These are phyloP conservation scores for Schizopygopsis malacanthus DNA, from an alignment of 2,797 vertebrate genomes.

Conservation along the genomic window DNA sequence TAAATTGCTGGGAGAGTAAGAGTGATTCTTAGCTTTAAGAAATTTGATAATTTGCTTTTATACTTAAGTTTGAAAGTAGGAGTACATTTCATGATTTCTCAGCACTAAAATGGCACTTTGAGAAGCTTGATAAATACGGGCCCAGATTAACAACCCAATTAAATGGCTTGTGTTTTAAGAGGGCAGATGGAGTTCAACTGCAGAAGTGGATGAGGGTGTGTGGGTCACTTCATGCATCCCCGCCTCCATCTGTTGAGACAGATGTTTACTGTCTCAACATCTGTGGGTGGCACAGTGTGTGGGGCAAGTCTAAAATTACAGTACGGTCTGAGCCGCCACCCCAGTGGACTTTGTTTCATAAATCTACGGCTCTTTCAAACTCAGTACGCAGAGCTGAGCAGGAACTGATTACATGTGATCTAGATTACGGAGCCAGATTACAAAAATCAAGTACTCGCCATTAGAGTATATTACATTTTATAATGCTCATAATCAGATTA, in stretches of 20 bases:
- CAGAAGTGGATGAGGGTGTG: not conserved
- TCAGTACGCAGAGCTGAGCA: not conserved
- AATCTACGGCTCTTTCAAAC: not conserved
- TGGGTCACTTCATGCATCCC: not conserved
- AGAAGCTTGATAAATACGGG: too few species aligned
- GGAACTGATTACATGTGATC: not conserved
- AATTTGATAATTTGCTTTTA: too few species aligned
- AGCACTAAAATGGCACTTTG: too few species aligned
- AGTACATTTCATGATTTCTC: too few species aligned
- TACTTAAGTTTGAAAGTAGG: too few species aligned
- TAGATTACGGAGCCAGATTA: not conserved
- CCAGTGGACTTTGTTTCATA: not conserved
- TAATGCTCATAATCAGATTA: too few species aligned
- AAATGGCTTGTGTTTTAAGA: constrained; percentile 35
- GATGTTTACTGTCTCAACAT: not conserved
- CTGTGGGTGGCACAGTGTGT: constrained; percentile 25
- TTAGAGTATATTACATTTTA: not conserved
- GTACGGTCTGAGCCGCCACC: not conserved
- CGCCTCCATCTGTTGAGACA: not conserved
- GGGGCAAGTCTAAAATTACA: not conserved
- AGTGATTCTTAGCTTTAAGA: too few species aligned
- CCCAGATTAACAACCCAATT: constrained; percentile 33
- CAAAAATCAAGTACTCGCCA: not conserved
- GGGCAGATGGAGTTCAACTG: constrained; percentile 52
- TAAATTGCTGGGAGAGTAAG: too few species aligned